A percentile compares a stretch with the other conserved stretches of the same genome.
These are phyloP conservation scores for Papilio elwesi DNA, from an alignment of 2,888 invertebrate genomes.

Conservation along the genomic window DNA sequence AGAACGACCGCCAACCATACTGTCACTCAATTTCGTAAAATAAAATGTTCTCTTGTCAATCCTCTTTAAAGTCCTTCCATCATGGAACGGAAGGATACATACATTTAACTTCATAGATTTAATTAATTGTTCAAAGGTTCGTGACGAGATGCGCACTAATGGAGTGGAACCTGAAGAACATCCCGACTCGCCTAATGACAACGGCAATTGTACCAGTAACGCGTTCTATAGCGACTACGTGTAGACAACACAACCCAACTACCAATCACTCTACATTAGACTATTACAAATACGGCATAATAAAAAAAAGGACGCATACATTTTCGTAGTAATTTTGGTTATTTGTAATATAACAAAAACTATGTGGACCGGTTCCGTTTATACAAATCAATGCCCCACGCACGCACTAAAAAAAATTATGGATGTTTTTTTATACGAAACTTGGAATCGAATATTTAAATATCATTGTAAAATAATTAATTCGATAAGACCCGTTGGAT, in stretches of 20 bases:
- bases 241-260: constrained; percentile 48
- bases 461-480: no score
- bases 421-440: no score
- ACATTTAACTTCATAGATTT: no score
- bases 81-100: no score
- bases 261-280: constrained; percentile 39
- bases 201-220: constrained; percentile 86
- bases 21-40: no score
- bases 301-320: neutral
- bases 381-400: neutral
- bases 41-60: no score
- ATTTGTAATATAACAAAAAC: neutral
- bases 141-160: constrained; percentile 86
- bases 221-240: constrained; percentile 80
- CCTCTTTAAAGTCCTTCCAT: no score
- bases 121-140: constrained; percentile 70
- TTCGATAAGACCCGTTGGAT: neutral
- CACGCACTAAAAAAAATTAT: no score
- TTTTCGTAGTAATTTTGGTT: constrained; percentile 4
- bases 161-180: constrained; percentile 86
- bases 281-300: constrained; percentile 10
- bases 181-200: constrained; percentile 82
- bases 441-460: no score
- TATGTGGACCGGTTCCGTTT: constrained; percentile 6
- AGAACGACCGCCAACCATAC: no score